Base-by-base conservation (phyloP, 2,797 vertebrate species). In the Eremophila alpestris region DNA sequence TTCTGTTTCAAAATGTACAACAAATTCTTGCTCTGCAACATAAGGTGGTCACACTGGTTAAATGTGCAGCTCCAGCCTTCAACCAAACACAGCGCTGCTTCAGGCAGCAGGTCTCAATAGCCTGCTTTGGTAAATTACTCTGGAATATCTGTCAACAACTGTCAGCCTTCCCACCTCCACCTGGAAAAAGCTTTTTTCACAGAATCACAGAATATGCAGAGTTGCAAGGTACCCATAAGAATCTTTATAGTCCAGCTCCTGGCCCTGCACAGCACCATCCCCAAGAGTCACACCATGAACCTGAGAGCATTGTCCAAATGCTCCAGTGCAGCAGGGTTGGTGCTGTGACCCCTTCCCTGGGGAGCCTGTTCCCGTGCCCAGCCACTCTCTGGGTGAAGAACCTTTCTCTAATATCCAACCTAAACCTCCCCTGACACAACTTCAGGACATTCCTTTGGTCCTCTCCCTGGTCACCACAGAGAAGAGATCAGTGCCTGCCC, bases 371-470 rank as follows among this genome's bases (percentile, higher is more conserved):
- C 26, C 10, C 23, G 4, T 3, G n/a, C 4, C 29, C 46, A 52
- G 0, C 1, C 13, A 46, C 4, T 3, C 24, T 30, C 4, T 34
- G 5, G 10, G 12, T 5, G 38, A 20, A 29, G 5, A 13, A 20
- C 0, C 10, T 52, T 29, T 52, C 2, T 3, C 18, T 23, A 1
- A 21, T 32, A 54, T 27, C 11, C 14, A 71, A 4, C 18, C 11
- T n/a, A 67, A 85, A 67, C 4, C n/a, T 52, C 2, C 8, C 22
- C 23, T 68, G 13, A 38, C 40, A 38, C 18, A 52, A 0, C 7
- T 52, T 23, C 29, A 60, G 19, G 5, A 0, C 27, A 29, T 67
- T 59, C 19, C 27, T 6, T 24, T 0, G 0, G 3, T 67, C 2
- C 19, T 23, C 19, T 45, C n/a, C 2, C 12, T 51, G 45, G 27